These are phyloP conservation scores for Subacronicta megacephala DNA, from an alignment of 2,888 invertebrate species.

Conservation along the genomic window DNA sequence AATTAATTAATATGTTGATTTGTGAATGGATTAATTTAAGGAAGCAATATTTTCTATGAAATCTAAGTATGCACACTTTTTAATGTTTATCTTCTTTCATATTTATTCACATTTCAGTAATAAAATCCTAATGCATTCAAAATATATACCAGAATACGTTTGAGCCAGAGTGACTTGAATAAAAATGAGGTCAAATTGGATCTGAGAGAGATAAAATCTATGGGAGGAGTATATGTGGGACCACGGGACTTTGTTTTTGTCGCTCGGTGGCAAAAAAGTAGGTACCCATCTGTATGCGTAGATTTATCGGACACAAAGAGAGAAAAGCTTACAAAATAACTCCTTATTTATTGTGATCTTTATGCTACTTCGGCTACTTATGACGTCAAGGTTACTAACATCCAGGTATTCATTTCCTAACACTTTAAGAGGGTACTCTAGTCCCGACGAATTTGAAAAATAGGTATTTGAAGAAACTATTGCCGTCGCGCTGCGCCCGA, in stretches of 20 bases:
- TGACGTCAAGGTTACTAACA: conserved; percentile 9
- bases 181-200: conserved; percentile 86
- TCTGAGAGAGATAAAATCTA: conserved; percentile 79
- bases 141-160: conserved; percentile 82
- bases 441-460: no score
- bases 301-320: not conserved
- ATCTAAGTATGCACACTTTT: conserved; percentile 1
- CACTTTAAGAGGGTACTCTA: no score
- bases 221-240: conserved; percentile 59
- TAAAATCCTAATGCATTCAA: conserved; percentile 82
- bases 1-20: no score
- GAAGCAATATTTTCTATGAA: conserved; percentile 24
- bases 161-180: conserved; percentile 80
- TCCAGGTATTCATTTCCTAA: conserved; percentile 19
- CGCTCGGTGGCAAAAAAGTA: conserved; percentile 28
- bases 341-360: not conserved
- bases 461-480: no score
- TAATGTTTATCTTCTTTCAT: conserved; percentile 41
- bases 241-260: conserved; percentile 51
- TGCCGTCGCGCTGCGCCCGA: no score
- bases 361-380: no score
- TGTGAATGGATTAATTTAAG: no score
- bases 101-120: conserved; percentile 53
- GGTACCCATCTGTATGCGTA: conserved; percentile 11
- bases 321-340: not conserved